Conservation (phyloP, 53 echinoderm and acorn worm species). For the Pentamera pediparva region DNA sequence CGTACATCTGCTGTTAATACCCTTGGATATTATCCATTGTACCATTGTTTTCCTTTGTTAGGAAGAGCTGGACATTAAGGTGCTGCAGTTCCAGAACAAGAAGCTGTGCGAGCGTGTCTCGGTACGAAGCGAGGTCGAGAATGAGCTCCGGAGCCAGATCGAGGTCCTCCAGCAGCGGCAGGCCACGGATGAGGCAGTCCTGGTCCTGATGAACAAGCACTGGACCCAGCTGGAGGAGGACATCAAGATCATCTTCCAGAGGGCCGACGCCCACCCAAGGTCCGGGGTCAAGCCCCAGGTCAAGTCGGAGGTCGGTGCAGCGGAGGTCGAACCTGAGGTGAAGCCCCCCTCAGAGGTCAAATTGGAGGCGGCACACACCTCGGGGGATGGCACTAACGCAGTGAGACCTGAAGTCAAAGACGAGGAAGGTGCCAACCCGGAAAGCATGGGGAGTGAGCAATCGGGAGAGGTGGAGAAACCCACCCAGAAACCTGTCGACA, state of each 20-base stretch:
- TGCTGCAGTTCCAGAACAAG: constrained; percentile 88
- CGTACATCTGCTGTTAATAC: too few relatives aligned
- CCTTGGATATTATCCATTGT: too few relatives aligned
- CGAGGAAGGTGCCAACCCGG: constrained; percentile 33
- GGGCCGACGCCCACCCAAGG: constrained; percentile 37
- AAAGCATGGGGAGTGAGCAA: neutral
- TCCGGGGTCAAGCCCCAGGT: neutral
- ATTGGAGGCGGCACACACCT: constrained; percentile 39
- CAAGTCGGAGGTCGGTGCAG: neutral
- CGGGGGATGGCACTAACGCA: constrained; percentile 27
- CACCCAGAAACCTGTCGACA: neutral
- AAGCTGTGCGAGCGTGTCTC: constrained; percentile 76
- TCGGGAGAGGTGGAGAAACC: neutral
- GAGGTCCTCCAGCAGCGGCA: constrained; percentile 74
- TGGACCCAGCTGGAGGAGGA: constrained; percentile 99
- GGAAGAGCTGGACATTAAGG: constrained; percentile 96
- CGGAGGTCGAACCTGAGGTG: neutral
- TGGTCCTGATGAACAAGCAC: constrained; percentile 88
- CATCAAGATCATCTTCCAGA: constrained; percentile 61
- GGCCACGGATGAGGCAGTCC: constrained; percentile 82
- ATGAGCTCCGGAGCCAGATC: constrained; percentile 76
- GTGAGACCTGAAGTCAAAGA: constrained; percentile 40
- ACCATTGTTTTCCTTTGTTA: constrained; percentile 3
- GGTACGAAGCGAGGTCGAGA: constrained; percentile 60
- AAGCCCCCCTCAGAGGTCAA: constrained; percentile 36